Evolutionary conservation across 2,888 invertebrate genomes (phyloP), one percentile per base, ranked within the genome.

Genomic region (Pachycephus smyrnensis): DNA sequence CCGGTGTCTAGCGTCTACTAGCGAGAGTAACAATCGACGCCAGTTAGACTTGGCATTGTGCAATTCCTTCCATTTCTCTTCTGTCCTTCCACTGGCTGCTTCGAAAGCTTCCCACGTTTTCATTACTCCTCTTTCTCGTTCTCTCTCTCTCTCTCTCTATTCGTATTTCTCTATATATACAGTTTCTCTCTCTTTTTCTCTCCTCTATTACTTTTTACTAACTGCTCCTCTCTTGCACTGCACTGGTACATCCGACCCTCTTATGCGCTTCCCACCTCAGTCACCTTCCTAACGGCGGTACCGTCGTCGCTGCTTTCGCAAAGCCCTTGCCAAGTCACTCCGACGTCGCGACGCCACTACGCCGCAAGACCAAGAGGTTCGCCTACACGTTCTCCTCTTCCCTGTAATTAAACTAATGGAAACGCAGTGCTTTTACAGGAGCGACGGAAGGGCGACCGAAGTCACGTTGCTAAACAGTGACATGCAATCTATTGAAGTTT

Each of bases 331-430:
- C 12, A 33, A 76, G 36, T 71, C 71, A 68, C 73, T 55, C 35
- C 68, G 31, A 68, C 36, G 69, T 30, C 30, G 32, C 11, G 69
- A 32, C 30, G 69, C 12, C 30, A 30, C 30, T 6, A 4, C 30
- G 30, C 69, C 40, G 40, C 40, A 40, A 40, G 40, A 40, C 12
- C 69, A 15, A 69, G 69, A 69, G 30, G 31, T 23, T 32, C 73
- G 32, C 73, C 73, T 73, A 35, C 35, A 33, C 33, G 73, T 15
- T 23, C 11, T 82, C 81, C 80, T 80, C 15, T 83, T 80, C 80
- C 80, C 80, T 80, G 85, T 88, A 89, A 89, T 89, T 86, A 88
- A 89, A 88, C 84, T 89, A 90, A 89, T 90, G 89, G 88, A 88
- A 87, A 79, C 76, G 73, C 83, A 73, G 82, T 80, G 83, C 82